These are phyloP conservation scores for Phyllostomus hastatus DNA, from an alignment of 2,113 vertebrate genomes.

Conservation along the genomic window DNA sequence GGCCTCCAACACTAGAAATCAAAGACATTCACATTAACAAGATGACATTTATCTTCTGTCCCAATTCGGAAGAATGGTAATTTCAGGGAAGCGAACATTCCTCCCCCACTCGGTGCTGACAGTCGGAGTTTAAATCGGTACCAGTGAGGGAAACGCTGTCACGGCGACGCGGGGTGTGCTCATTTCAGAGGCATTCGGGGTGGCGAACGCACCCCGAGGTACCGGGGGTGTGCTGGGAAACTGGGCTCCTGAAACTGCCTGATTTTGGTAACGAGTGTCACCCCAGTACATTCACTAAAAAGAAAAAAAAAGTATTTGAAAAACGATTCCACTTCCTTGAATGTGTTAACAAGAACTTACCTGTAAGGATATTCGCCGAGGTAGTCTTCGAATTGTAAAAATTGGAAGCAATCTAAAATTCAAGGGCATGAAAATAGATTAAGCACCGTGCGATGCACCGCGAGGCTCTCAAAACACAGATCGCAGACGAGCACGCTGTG, in stretches of 20 bases:
- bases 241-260: no score
- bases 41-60: background rate
- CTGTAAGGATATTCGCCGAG: background rate
- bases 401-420: background rate
- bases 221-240: no score
- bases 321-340: background rate
- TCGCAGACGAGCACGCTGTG: rapidly evolving
- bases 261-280: no score
- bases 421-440: background rate
- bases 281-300: no score
- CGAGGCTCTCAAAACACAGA: rapidly evolving
- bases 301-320: background rate
- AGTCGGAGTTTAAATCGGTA: background rate
- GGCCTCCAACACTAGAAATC: background rate
- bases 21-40: background rate
- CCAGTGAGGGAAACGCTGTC: background rate
- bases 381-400: background rate
- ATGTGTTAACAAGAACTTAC: background rate
- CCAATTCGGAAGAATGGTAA: background rate
- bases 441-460: rapidly evolving
- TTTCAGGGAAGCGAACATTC: background rate
- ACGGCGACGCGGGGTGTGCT: background rate
- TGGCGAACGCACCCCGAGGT: no score
- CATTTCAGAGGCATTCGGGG: background rate
- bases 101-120: background rate